phyloP scores from a whole-genome alignment of 2,888 invertebrate species.

The Anaspis maculata region DNA sequence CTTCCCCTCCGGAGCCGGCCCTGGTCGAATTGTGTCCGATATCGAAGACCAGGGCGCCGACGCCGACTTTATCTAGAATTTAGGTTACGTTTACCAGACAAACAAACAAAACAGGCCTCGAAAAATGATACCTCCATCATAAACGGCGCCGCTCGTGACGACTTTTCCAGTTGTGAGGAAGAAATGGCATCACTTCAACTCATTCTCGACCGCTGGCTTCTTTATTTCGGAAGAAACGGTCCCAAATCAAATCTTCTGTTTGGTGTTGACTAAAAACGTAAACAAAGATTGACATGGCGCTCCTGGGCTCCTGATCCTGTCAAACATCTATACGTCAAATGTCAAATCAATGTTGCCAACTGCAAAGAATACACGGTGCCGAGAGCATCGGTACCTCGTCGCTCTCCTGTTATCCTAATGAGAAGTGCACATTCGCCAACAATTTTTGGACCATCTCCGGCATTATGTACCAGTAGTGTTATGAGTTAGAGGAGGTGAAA shows the following conservation, averaged over 20 bases:
- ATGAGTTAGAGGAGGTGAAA: too few relatives aligned
- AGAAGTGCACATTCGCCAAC: too few relatives aligned
- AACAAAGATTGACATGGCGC: neutral
- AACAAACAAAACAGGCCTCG: conserved; percentile 41
- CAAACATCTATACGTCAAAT: too few relatives aligned
- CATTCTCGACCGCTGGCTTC: neutral
- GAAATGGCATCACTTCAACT: conserved; percentile 46
- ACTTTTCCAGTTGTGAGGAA: conserved; percentile 46
- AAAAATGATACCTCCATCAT: conserved; percentile 1
- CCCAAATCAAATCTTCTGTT: neutral
- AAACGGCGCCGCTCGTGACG: conserved; percentile 6
- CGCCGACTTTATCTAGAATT: conserved; percentile 44
- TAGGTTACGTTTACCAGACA: neutral
- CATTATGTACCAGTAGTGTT: too few relatives aligned
- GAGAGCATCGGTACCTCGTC: too few relatives aligned
- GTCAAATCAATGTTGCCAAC: too few relatives aligned
- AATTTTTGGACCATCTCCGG: too few relatives aligned
- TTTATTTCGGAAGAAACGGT: neutral
- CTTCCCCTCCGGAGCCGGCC: conserved; percentile 63
- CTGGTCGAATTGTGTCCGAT: conserved; percentile 61
- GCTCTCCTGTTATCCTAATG: too few relatives aligned
- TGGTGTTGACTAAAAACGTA: neutral
- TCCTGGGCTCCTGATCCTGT: too few relatives aligned
- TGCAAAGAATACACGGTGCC: too few relatives aligned
- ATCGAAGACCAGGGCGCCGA: conserved; percentile 64